phyloP scores from a whole-genome alignment of 2,888 invertebrate species.

The Tetrapedia diversipes region DNA sequence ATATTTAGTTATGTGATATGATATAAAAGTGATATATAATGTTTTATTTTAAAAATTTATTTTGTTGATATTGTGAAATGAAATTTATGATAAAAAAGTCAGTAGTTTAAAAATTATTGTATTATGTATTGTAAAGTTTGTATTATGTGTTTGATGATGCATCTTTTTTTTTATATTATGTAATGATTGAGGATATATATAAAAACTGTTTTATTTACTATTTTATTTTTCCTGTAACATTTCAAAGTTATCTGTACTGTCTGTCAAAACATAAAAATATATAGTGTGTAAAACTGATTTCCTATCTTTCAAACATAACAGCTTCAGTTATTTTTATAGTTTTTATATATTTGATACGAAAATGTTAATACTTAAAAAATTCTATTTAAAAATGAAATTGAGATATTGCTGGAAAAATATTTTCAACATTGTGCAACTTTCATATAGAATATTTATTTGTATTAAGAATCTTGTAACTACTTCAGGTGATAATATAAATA shows the following conservation, averaged over 20 bases:
- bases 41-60: not conserved
- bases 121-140: constrained; percentile 13
- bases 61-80: constrained; percentile 1
- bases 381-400: no score
- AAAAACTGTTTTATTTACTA: not conserved
- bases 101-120: constrained; percentile 3
- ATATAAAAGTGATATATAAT: not conserved
- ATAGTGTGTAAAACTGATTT: no score
- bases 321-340: no score
- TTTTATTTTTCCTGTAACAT: not conserved
- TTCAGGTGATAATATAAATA: not conserved
- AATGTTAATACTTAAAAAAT: no score
- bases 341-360: no score
- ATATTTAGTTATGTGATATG: not conserved
- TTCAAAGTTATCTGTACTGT: not conserved
- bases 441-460: no score
- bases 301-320: no score
- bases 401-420: no score
- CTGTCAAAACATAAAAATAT: not conserved
- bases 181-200: not conserved
- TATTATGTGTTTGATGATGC: not conserved
- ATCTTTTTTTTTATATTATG: not conserved
- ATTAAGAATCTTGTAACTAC: no score
- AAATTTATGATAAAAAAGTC: constrained; percentile 21
- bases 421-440: no score